A percentile compares a stretch with the other conserved stretches of the same genome.
Evolutionary conservation across 2,888 invertebrate species (phyloP).

Genomic region (Carcina quercana): DNA sequence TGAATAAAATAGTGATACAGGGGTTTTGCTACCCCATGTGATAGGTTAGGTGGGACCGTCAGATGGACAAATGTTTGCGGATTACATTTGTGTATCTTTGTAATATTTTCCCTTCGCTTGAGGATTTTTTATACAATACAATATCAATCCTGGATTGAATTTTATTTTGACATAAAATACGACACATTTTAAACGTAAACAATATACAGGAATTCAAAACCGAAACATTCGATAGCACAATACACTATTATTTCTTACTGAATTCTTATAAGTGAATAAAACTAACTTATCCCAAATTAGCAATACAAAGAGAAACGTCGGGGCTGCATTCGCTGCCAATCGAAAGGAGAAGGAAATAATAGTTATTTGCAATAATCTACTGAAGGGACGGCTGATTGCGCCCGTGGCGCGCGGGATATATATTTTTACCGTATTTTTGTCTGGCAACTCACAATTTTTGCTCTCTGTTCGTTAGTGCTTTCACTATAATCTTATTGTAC

Average conservation of each 20-base stretch:
- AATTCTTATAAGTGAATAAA: slow-evolving; percentile 35
- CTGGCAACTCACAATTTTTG: slow-evolving; percentile 30
- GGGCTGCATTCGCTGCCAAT: slow-evolving; percentile 43
- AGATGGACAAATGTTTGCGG: slow-evolving; percentile 41
- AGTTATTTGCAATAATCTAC: slow-evolving; percentile 66
- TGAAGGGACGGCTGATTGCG: slow-evolving; percentile 70
- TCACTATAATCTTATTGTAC: slow-evolving; percentile 12
- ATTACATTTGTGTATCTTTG: no score
- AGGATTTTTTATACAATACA: no score
- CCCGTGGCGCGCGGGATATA: slow-evolving; percentile 42
- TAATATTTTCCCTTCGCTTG: no score
- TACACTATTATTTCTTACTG: neutral
- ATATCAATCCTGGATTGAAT: slow-evolving; percentile 24
- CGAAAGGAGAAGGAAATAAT: slow-evolving; percentile 62
- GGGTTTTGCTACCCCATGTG: slow-evolving; percentile 47
- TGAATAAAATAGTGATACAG: slow-evolving; percentile 50
- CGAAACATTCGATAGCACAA: neutral
- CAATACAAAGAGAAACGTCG: slow-evolving; percentile 49
- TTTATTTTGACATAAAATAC: no score
- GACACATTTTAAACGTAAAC: neutral
- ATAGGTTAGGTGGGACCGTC: slow-evolving; percentile 28
- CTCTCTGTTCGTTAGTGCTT: slow-evolving; percentile 26
- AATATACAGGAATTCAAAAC: neutral
- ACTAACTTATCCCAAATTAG: slow-evolving; percentile 59
- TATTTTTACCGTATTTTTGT: slow-evolving; percentile 38